Conservation (phyloP, 2,797 vertebrate species). For the Delichon dasypus region DNA sequence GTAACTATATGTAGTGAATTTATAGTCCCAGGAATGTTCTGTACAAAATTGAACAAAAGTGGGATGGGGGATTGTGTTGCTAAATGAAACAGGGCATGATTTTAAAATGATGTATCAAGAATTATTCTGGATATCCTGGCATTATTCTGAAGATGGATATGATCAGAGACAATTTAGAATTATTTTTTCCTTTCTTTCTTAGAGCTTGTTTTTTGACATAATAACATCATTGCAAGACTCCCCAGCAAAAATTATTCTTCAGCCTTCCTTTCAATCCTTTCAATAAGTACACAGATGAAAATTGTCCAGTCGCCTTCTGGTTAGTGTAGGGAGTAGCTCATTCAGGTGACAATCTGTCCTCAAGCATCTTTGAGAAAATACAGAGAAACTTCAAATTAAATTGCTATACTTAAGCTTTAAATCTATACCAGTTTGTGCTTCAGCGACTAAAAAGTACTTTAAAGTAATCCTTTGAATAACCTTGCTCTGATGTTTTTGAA, state of each 20-base stretch:
- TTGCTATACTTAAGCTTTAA: neutral
- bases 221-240: neutral
- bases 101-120: neutral
- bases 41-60: neutral
- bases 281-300: neutral
- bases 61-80: neutral
- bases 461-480: constrained; percentile 3
- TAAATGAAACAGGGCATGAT: neutral
- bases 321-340: constrained; percentile 41
- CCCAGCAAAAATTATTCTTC: neutral
- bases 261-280: neutral
- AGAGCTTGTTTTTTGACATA: neutral
- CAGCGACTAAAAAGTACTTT: neutral
- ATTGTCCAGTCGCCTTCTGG: constrained; percentile 31
- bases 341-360: neutral
- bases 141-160: neutral
- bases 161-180: neutral
- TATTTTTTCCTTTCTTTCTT: neutral
- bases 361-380: constrained; percentile 42
- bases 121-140: neutral
- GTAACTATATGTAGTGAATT: neutral
- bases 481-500: neutral
- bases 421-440: neutral
- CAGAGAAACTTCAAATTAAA: constrained; percentile 35
- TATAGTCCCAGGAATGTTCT: neutral